Percentiles rank a stretch among this genome's conserved stretches.
Conservation (phyloP, 1,140 invertebrate genomes). For the Gryllus bimaculatus region DNA sequence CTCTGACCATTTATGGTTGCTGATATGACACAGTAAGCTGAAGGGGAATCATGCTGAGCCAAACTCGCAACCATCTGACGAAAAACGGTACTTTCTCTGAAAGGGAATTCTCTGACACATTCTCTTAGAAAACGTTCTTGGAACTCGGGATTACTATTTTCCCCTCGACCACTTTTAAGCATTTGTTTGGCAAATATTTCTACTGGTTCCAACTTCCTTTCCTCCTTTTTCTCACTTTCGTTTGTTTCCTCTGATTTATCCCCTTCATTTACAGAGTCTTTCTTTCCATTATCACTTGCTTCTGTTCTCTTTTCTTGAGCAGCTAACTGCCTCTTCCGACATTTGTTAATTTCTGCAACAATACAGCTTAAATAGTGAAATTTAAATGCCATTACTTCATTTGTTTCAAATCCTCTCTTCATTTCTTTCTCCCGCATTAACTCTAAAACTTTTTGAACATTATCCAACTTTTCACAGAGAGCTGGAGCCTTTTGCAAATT, state of each 20-base stretch:
- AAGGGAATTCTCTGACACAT: slow-evolving; percentile 78
- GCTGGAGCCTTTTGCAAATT: slow-evolving; percentile 62
- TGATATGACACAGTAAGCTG: slow-evolving; percentile 62
- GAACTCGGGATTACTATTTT: slow-evolving; percentile 57
- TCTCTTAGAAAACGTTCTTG: slow-evolving; percentile 72
- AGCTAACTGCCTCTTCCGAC: slow-evolving; percentile 41
- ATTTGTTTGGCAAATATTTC: slow-evolving; percentile 65
- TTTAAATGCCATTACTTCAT: slow-evolving; percentile 90
- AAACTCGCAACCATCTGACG: slow-evolving; percentile 63
- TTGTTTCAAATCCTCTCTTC: slow-evolving; percentile 68
- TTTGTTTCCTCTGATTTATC: not conserved
- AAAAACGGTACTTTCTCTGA: slow-evolving; percentile 74
- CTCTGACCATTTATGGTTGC: slow-evolving; percentile 82
- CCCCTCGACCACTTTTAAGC: slow-evolving; percentile 65
- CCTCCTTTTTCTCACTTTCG: slow-evolving; percentile 15
- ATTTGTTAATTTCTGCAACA: slow-evolving; percentile 58
- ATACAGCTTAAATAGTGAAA: slow-evolving; percentile 77
- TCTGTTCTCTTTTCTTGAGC: not conserved
- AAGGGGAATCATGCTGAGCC: slow-evolving; percentile 52
- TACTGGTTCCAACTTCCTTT: slow-evolving; percentile 46
- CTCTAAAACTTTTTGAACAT: slow-evolving; percentile 73
- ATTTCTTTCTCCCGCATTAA: slow-evolving; percentile 80
- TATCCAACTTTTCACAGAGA: slow-evolving; percentile 61
- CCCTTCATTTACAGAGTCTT: slow-evolving; percentile 16
- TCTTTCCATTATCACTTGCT: slow-evolving; percentile 6